Evolutionary conservation across 1,140 invertebrate genomes (phyloP).

Genomic region (Tachypleus tridentatus): DNA sequence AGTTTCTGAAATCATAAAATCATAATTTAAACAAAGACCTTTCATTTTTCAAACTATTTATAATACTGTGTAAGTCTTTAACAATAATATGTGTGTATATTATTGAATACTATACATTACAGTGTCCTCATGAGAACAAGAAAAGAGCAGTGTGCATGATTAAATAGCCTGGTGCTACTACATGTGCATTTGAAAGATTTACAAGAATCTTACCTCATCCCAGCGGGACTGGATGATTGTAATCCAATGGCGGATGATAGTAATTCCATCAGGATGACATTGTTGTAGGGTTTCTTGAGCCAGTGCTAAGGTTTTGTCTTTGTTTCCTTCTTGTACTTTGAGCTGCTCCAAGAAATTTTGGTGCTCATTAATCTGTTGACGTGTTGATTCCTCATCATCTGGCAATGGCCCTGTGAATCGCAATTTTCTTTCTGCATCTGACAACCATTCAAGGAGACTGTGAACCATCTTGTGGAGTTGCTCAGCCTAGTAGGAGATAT

Average conservation of each 20-base stretch:
- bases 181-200: no score
- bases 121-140: no score
- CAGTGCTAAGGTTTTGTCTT: slow-evolving; percentile 72
- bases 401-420: slow-evolving; percentile 70
- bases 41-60: no score
- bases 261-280: slow-evolving; percentile 84
- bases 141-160: no score
- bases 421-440: slow-evolving; percentile 85
- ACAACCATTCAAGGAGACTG: slow-evolving; percentile 87
- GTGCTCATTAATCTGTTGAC: slow-evolving; percentile 71
- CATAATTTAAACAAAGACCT: no score
- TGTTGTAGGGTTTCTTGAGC: slow-evolving; percentile 78
- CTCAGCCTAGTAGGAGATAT: slow-evolving; percentile 50
- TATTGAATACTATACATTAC: no score
- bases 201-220: slow-evolving; percentile 51
- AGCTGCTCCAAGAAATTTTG: slow-evolving; percentile 74
- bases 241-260: slow-evolving; percentile 96
- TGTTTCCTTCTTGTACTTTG: slow-evolving; percentile 65
- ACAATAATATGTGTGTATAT: no score
- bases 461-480: slow-evolving; percentile 86
- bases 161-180: no score
- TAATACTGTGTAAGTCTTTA: no score
- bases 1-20: no score
- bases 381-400: slow-evolving; percentile 79
- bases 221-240: slow-evolving; percentile 89